phyloP scores from a whole-genome alignment of 2,797 vertebrate genomes.

The Pempheris klunzingeri region DNA sequence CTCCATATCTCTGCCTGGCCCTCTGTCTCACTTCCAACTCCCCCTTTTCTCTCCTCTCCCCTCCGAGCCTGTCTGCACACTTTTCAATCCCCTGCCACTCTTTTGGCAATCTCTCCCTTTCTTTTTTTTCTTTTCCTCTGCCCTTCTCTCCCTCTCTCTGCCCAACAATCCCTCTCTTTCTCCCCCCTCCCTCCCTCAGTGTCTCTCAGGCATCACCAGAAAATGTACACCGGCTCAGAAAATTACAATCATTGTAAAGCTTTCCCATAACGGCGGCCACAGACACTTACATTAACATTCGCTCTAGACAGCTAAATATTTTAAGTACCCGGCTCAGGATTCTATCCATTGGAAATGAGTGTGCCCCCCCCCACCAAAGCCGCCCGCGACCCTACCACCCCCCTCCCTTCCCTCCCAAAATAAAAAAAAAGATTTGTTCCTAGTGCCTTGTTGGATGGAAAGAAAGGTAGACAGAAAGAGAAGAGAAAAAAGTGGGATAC shows the following conservation, averaged over 20 bases:
- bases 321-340: conserved; percentile 88
- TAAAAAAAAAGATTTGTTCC: conserved; percentile 36
- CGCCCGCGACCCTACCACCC: conserved; percentile 54
- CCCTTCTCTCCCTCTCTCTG: conserved; percentile 2
- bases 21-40: conserved; percentile 69
- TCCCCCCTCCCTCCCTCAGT: conserved; percentile 4
- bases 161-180: conserved; percentile 2
- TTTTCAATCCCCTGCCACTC: conserved; percentile 37
- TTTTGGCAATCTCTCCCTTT: conserved; percentile 31
- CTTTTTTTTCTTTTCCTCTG: conserved; percentile 5
- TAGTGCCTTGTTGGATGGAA: conserved; percentile 18
- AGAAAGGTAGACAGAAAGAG: conserved; percentile 20
- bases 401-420: neutral
- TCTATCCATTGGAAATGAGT: conserved; percentile 87
- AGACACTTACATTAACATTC: conserved; percentile 96
- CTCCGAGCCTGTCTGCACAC: conserved; percentile 38
- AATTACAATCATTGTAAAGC: conserved; percentile 92
- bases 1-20: conserved; percentile 60
- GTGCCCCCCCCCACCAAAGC: conserved; percentile 47
- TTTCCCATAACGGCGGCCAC: conserved; percentile 89
- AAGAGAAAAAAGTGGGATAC: conserved; percentile 38
- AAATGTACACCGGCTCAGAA: conserved; percentile 91
- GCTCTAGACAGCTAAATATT: conserved; percentile 96
- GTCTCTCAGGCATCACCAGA: conserved; percentile 66
- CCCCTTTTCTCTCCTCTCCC: conserved; percentile 31